phyloP scores from a whole-genome alignment of 2,797 vertebrate genomes.

The Hafferia zeledoni region DNA sequence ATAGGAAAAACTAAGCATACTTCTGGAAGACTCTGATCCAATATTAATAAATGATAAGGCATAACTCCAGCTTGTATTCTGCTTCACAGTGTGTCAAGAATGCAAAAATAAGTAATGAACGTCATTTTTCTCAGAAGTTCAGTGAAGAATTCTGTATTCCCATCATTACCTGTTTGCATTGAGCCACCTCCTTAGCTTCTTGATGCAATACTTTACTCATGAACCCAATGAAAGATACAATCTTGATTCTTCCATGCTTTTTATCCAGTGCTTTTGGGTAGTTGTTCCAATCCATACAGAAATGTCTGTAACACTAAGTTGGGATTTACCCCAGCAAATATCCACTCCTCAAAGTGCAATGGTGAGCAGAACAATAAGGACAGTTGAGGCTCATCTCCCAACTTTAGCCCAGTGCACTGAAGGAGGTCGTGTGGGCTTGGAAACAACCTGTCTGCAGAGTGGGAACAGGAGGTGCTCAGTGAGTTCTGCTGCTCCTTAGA shows the following conservation, averaged over 20 bases:
- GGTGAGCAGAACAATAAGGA: neutral
- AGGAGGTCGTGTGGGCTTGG: neutral
- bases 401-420: neutral
- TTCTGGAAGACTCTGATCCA: constrained; percentile 1
- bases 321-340: neutral
- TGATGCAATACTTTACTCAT: neutral
- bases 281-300: neutral
- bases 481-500: neutral
- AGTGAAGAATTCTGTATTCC: neutral
- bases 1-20: constrained; percentile 1
- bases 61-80: constrained; percentile 19
- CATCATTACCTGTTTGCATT: neutral
- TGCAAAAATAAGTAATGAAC: neutral
- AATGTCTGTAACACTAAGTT: neutral
- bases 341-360: neutral
- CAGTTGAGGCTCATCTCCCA: neutral
- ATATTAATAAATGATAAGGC: constrained; percentile 22
- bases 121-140: neutral
- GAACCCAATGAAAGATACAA: neutral
- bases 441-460: neutral
- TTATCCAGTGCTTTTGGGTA: neutral
- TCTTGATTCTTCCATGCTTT: neutral
- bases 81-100: neutral
- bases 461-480: neutral
- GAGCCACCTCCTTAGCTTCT: neutral